Evolutionary conservation across 2,113 vertebrate species (phyloP).

Genomic region (Gavia stellata): DNA sequence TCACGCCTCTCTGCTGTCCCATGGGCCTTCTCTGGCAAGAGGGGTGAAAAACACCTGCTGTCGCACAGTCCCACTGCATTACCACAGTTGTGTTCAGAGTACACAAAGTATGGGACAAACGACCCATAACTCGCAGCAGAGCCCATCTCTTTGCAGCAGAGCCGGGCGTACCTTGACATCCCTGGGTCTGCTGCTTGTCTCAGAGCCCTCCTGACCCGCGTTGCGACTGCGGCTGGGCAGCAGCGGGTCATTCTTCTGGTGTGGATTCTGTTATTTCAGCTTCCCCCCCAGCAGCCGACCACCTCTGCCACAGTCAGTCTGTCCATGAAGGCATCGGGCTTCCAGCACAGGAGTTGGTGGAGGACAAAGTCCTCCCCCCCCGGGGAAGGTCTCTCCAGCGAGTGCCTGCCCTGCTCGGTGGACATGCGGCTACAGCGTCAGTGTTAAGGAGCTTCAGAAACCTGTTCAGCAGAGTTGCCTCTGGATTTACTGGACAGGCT

Average conservation of each 20-base stretch:
- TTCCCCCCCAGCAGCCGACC: background rate
- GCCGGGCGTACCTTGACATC: background rate
- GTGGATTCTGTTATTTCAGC: background rate
- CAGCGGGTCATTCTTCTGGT: background rate
- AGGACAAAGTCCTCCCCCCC: background rate
- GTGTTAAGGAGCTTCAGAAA: background rate
- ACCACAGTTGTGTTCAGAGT: too few relatives aligned
- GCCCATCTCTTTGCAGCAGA: too few relatives aligned
- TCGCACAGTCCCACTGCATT: too few relatives aligned
- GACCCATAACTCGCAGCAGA: too few relatives aligned
- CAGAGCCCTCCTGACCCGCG: rapidly evolving
- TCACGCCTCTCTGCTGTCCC: background rate
- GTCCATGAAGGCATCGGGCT: rapidly evolving
- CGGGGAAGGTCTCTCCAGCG: background rate
- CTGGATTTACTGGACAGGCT: background rate
- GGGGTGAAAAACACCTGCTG: too few relatives aligned
- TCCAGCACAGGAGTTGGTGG: rapidly evolving
- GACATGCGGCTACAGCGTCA: rapidly evolving
- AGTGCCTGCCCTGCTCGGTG: rapidly evolving
- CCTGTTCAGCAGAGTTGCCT: too few relatives aligned
- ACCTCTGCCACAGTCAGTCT: background rate
- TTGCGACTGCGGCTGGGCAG: background rate
- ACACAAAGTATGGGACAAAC: too few relatives aligned
- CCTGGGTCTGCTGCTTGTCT: background rate
- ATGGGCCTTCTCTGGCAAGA: background rate